Base-by-base conservation (phyloP, 2,113 vertebrate genomes). In the Fulica atra region DNA sequence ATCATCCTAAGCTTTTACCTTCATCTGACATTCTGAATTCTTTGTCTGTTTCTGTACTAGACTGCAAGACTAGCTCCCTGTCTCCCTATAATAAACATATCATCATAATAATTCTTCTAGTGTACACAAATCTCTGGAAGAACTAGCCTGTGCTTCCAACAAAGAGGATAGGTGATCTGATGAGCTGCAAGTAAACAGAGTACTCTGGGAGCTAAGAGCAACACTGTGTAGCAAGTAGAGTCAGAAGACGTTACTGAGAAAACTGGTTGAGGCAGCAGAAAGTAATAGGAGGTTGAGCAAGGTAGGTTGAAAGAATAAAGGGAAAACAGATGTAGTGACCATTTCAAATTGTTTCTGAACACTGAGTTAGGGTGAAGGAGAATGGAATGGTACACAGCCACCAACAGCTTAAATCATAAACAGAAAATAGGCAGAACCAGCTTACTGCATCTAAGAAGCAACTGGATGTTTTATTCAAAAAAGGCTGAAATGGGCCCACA, bases 41-140 rank as follows among this genome's bases (percentile, higher is more conserved):
- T 94, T 94, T 72, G 23, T 59, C 89, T 84, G 63, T 91, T 88
- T 95, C 85, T 95, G 86, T 46, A 48, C 81, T 79, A 85, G 70
- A 91, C 87, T 86, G 42, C 69, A 97, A 95, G 92, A 70, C 86
- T 74, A 93, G 68, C 56, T 72, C 80, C 76, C 78, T 94, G 92
- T 95, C 91, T 92, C 81, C 35, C 48, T 84, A n/a, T 10, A 92
- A 94, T 89, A 93, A 96, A 95, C 92, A 90, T 8, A 82, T 81
- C 74, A 64, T 38, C 81, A 46, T 76, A 31, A 94, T 94, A 81
- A 94, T 79, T 65, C 53, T 77, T 19, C 74, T 70, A 68, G 74
- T 66, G 61, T 91, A 94, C 79, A 93, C 87, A 93, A 68, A 79
- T 56, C 89, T 50, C 61, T 60, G 90, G 38, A 77, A 68, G 24